phyloP scores from a whole-genome alignment of 1,140 invertebrate species.

The Zaprionus vittiger region DNA sequence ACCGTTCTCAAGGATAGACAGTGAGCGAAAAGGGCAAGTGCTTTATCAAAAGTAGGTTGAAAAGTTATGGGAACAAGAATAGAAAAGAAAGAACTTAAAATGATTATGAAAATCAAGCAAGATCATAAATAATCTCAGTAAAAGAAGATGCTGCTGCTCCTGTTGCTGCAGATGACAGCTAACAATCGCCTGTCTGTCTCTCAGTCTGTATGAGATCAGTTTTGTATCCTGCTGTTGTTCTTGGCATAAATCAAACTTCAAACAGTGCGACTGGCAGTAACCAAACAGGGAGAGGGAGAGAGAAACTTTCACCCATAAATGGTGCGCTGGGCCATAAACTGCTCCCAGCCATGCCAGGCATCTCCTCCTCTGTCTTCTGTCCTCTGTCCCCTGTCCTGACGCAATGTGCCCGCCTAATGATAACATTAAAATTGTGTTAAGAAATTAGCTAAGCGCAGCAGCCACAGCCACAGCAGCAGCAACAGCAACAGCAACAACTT shows the following conservation, averaged over 20 bases:
- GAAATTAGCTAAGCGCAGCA: slow-evolving; percentile 67
- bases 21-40: not conserved
- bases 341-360: not conserved
- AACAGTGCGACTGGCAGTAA: slow-evolving; percentile 45
- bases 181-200: slow-evolving; percentile 1
- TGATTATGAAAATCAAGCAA: not conserved
- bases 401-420: slow-evolving; percentile 74
- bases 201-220: slow-evolving; percentile 17
- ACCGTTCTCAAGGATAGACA: not conserved
- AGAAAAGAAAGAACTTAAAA: not conserved
- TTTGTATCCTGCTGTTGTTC: slow-evolving; percentile 43
- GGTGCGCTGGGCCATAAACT: slow-evolving; percentile 61
- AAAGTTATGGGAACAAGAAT: not conserved
- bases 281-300: slow-evolving; percentile 43
- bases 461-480: not conserved
- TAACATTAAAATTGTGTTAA: slow-evolving; percentile 83
- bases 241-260: slow-evolving; percentile 74
- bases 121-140: not conserved
- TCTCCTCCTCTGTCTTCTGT: not conserved
- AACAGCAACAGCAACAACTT: slow-evolving; percentile 25
- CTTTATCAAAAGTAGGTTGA: not conserved
- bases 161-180: slow-evolving; percentile 6
- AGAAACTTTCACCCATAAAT: slow-evolving; percentile 75
- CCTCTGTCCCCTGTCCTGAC: slow-evolving; percentile 41
- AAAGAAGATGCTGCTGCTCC: not conserved